phyloP scores from a whole-genome alignment of 1,140 invertebrate genomes.

The silkworm (Bombyx mori) region ASM3026992v2 NC_085121.1:14975001-14975500 shows the following conservation, averaged over 20 bases:
- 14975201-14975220: not conserved
- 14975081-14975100: not conserved
- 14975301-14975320: conserved; percentile 17
- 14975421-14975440: no score
- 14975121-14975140: not conserved
- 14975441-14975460: no score
- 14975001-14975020: no score
- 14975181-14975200: not conserved
- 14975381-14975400: no score
- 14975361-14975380: no score
- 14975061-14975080: no score
- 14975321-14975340: conserved; percentile 16
- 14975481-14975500: no score
- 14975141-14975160: not conserved
- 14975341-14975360: no score
- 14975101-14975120: not conserved
- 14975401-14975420: no score
- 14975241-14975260: conserved; percentile 11
- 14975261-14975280: conserved; percentile 13
- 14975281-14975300: conserved; percentile 9
- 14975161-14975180: not conserved
- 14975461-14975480: no score
- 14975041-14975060: no score
- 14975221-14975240: not conserved
- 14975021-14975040: no score